Conservation (phyloP, 1,140 invertebrate genomes). For the Sesamia nonagrioides region DNA sequence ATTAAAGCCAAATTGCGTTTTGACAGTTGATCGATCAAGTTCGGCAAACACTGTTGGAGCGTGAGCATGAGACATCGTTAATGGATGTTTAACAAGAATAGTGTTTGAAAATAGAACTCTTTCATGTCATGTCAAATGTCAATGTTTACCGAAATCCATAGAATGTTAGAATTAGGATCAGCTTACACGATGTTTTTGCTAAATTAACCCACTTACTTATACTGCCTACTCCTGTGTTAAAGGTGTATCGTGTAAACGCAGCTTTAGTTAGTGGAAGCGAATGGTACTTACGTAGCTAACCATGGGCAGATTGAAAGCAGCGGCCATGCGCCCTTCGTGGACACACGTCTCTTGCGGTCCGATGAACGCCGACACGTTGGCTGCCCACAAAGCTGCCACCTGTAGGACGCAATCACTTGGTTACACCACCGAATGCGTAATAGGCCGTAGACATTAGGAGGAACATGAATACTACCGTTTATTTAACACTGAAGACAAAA, state of each 20-base stretch:
- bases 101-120: not conserved
- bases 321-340: conserved; percentile 97
- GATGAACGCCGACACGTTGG: conserved; percentile 96
- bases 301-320: conserved; percentile 97
- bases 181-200: not conserved
- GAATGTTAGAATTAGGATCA: not conserved
- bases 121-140: conserved; percentile 1
- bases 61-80: not conserved
- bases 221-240: not conserved
- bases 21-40: conserved; percentile 45
- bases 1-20: conserved; percentile 35
- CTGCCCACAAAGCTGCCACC: conserved; percentile 95
- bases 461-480: no score
- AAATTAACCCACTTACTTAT: not conserved
- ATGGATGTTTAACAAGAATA: conserved; percentile 3
- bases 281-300: conserved; percentile 92
- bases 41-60: conserved; percentile 7
- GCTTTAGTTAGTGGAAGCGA: not conserved
- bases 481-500: no score
- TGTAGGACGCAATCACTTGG: conserved; percentile 70
- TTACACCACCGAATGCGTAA: not conserved
- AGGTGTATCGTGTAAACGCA: not conserved
- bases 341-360: conserved; percentile 98
- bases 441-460: no score
- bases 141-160: not conserved